phyloP scores from a whole-genome alignment of 2,113 vertebrate species.

The Phalacrocorax carbo region DNA sequence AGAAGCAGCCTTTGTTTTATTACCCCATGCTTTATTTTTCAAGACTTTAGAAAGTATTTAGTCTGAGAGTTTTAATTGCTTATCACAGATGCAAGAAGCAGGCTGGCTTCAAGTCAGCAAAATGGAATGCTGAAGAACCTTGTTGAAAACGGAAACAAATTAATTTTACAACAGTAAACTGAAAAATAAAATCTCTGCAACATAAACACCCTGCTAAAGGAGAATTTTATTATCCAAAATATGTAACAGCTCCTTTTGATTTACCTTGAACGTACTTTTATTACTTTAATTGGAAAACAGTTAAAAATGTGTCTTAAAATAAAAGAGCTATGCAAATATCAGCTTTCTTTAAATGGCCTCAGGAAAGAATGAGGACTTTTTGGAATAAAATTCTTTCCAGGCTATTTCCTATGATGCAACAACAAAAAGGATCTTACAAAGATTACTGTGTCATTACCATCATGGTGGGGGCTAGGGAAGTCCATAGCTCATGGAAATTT shows the following conservation, averaged over 20 bases:
- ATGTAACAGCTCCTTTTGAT: constrained; percentile 29
- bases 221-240: constrained; percentile 33
- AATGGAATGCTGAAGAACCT: background rate
- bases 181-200: constrained; percentile 36
- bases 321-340: constrained; percentile 15
- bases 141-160: constrained; percentile 38
- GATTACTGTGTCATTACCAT: background rate
- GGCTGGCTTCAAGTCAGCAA: constrained; percentile 30
- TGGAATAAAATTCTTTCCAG: background rate
- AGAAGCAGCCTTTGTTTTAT: background rate
- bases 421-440: background rate
- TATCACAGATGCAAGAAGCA: background rate
- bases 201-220: background rate
- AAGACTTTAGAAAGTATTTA: background rate
- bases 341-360: background rate
- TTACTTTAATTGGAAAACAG: constrained; percentile 46
- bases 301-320: constrained; percentile 1
- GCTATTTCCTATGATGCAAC: background rate
- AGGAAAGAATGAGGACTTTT: background rate
- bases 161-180: constrained; percentile 45
- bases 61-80: constrained; percentile 13
- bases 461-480: background rate
- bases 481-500: background rate
- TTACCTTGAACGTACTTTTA: constrained; percentile 53
- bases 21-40: background rate